Conservation (phyloP, 2,797 vertebrate genomes). For the Brachymystax lenok region DNA sequence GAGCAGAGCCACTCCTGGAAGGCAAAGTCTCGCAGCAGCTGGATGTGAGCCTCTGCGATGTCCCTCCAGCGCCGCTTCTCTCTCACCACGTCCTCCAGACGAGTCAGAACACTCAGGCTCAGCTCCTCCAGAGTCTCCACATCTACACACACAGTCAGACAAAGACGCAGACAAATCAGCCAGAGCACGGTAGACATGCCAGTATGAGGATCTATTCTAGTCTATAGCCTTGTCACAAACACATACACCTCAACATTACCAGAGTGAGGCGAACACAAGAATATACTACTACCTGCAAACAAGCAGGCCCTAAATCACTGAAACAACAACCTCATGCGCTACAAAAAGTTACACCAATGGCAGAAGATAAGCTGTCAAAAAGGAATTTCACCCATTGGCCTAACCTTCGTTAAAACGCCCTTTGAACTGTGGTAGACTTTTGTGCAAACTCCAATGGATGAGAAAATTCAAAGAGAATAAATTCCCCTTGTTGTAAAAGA, state of each 20-base stretch:
- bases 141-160: constrained; percentile 64
- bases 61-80: constrained; percentile 76
- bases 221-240: background rate
- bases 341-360: background rate
- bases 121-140: constrained; percentile 83
- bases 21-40: constrained; percentile 81
- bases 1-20: constrained; percentile 85
- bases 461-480: background rate
- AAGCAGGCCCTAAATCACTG: background rate
- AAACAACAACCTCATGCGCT: background rate
- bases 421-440: background rate
- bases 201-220: background rate
- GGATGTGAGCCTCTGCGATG: constrained; percentile 76
- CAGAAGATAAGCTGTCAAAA: background rate
- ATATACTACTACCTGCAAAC: background rate
- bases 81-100: constrained; percentile 78
- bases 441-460: background rate
- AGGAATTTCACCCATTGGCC: background rate
- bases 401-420: background rate
- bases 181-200: no score
- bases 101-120: constrained; percentile 77
- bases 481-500: background rate
- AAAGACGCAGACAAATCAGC: background rate
- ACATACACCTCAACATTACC: background rate
- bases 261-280: background rate